Base-by-base conservation (phyloP, 2,797 vertebrate genomes). In the Thunnus albacares region DNA sequence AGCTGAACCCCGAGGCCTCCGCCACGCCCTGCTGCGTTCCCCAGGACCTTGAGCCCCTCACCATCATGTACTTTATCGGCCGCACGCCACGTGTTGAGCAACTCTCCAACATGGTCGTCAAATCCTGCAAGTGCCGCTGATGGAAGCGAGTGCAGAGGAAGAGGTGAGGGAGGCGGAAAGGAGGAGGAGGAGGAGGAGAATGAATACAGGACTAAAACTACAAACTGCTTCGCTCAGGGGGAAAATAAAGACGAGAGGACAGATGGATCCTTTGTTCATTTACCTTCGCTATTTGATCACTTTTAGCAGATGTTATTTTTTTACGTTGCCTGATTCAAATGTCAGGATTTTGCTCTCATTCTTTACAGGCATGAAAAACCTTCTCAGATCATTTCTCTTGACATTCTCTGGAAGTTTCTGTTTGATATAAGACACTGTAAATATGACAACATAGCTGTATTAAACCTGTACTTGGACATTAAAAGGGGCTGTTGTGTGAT, bases 91-190 rank as follows among this genome's bases (percentile, higher is more conserved):
- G 95, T 1, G 96, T 97, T 8, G 96, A 96, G 75, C 95, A 96
- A 82, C 95, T 97, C 30, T 97, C 96, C 84, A 96, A 97, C 83
- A 97, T 97, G 96, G 95, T 96, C 61, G 96, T 96, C 76, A 95
- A 95, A 77, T 94, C 96, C 75, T 96, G 96, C 90, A 96, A 96
- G 87, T 96, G 96, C 79, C 95, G 96, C 88, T 96, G 90, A 95
- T 33, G 11, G 38, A 71, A 22, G 63, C 14, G 53, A 65, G 68
- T 35, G 43, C 35, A 33, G 63, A 28, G 58, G 79, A 75, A 18
- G 82, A 72, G 70, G 70, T 82, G 79, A 81, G 80, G 68, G 59
- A 68, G 47, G 38, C 60, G 15, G 35, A 53, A 57, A 33, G 60
- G 78, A 73, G 79, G 75, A 78, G 62, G 20, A 33, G 60, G 78